Evolutionary conservation across 1,140 invertebrate genomes (phyloP).

Genomic region (Lepidurus apus): DNA sequence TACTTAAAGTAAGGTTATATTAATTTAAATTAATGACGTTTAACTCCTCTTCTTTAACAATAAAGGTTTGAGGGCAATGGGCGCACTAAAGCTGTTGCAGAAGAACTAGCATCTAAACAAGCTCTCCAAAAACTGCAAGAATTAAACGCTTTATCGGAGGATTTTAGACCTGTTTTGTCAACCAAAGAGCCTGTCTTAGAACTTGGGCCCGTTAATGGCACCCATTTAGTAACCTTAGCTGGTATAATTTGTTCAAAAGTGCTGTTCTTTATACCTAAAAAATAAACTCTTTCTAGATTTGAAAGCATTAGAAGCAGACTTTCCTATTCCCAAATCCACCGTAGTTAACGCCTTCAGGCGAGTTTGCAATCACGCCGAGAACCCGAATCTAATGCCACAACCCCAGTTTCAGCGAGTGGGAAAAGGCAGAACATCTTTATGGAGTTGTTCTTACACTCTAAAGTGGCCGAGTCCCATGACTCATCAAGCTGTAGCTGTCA

Average conservation of each 20-base stretch:
- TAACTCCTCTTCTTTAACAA: too few species aligned
- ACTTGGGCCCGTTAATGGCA: not conserved
- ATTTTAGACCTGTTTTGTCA: slow-evolving; percentile 12
- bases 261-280: not conserved
- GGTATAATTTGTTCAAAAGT: not conserved
- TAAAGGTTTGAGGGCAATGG: slow-evolving; percentile 29
- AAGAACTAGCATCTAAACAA: slow-evolving; percentile 30
- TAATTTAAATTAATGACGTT: too few species aligned
- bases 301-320: slow-evolving; percentile 3
- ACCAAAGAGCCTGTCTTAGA: not conserved
- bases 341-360: slow-evolving; percentile 26
- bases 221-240: not conserved
- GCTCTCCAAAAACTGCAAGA: slow-evolving; percentile 28
- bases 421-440: not conserved
- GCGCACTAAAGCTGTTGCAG: slow-evolving; percentile 22
- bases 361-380: slow-evolving; percentile 25
- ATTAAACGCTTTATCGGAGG: slow-evolving; percentile 3
- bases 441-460: slow-evolving; percentile 27
- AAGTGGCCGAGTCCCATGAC: slow-evolving; percentile 29
- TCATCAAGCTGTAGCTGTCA: not conserved
- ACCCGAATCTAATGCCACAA: slow-evolving; percentile 28
- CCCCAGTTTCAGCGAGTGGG: not conserved
- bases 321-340: slow-evolving; percentile 24
- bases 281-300: slow-evolving; percentile 20
- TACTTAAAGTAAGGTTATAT: not conserved